Evolutionary conservation across 2,797 vertebrate species (phyloP), one percentile per base, ranked within the genome.

Genomic region (Pseudopleuronectes americanus): DNA sequence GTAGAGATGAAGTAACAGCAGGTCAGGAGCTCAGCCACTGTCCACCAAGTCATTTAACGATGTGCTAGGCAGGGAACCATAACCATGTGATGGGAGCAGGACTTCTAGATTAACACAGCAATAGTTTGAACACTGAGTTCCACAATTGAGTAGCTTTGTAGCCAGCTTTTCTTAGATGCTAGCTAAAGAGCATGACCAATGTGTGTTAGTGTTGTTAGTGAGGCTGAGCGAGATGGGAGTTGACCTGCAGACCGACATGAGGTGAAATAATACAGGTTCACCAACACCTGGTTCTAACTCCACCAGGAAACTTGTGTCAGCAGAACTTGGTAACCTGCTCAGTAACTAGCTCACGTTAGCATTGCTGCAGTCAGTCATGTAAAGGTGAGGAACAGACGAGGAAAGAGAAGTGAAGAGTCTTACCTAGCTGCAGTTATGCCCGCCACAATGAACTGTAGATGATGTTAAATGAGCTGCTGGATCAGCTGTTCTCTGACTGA

Each of bases 291-390:
- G 21, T 33, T 60, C 22, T 31, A 26, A 22, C 5, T 1, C 10
- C 19, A 41, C 7, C 7, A 48, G 16, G 22, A 51, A 31, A 66
- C 6, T 70, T 21, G 41, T 67, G 56, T 19, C 12, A 64, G 14
- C 17, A 43, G 8, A 71, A 71, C 57, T 48, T 68, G 54, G 1
- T 55, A 45, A 60, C 10, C 45, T 6, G 36, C 14, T 22, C 64
- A 60, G 48, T 28, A 26, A 56, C 57, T 31, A 73, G 83, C 83
- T 86, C 83, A 49, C 51, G 24, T 81, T 87, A 90, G 86, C 86
- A 81, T 64, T 23, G 13, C 1, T 21, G 10, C 3, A 41, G 33
- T 47, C 49, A 65, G 19, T 0, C 19, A 56, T 1, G 23, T 3
- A 43, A 48, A 28, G 1, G 47, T 49, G 31, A 63, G 16, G 47